Evolutionary conservation across 1,140 invertebrate species (phyloP), one percentile per base, ranked within the genome.

Genomic region (Frieseomelitta varia): DNA sequence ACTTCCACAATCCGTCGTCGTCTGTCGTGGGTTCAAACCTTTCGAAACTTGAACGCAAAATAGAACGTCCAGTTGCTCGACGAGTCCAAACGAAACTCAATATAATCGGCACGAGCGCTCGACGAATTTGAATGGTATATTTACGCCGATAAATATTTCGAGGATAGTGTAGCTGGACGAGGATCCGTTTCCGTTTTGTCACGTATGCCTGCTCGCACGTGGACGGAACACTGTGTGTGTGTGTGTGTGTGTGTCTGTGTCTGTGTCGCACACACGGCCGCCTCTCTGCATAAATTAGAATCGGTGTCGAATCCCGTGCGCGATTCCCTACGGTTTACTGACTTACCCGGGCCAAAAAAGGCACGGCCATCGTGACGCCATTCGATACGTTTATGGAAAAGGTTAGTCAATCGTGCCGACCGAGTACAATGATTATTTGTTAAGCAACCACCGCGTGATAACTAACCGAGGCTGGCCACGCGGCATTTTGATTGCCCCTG

Each of bases 321-420:
- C 79, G 65, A 85, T 67, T 74, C 74, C 86, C 77, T n/a, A 67
- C 75, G 55, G 72, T 89, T 89, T 77, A 78, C 86, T 30, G 83
- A 82, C 83, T 47, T 8, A 82, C 77, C 84, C 87, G 78, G 74
- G 21, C 93, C 91, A 92, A 93, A 93, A 93, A 93, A 91, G 93
- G 92, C 79, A 72, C 85, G 90, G 88, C 87, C 65, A 63, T 81
- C 89, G 88, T 93, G 93, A 93, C 92, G 93, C 91, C 91, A 89
- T 82, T 82, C 81, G 86, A 84, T 89, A 73, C 86, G 73, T 91
- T 93, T 93, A 93, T 91, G 92, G 88, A 92, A 47, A 87, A 91
- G 87, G 89, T 85, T 90, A 82, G 86, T 85, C 86, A 90, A 88
- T 91, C 86, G 87, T 72, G 87, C 87, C 81, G 79, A 73, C 90